A percentile compares a stretch with the other conserved stretches of the same genome.
Conservation (phyloP, 2,113 vertebrate species). For the Vulpes ferrilata region DNA sequence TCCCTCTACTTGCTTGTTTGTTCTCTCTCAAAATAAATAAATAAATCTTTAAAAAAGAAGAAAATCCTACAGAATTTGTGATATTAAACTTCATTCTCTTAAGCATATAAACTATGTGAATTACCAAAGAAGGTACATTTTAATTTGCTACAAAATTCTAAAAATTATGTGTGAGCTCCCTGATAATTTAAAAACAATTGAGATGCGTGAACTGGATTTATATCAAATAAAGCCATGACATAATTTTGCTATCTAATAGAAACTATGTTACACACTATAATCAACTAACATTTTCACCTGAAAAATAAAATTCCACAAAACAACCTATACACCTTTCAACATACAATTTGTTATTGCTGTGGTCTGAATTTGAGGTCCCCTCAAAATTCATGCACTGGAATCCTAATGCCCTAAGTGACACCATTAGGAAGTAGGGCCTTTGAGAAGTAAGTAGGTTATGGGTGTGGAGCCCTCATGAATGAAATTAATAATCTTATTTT, state of each 20-base stretch:
- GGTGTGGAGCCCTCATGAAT: background rate
- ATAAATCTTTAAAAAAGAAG: background rate
- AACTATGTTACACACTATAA: background rate
- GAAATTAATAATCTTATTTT: background rate
- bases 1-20: background rate
- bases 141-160: constrained; percentile 24
- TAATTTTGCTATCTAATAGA: constrained; percentile 33
- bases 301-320: constrained; percentile 49
- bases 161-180: constrained; percentile 2
- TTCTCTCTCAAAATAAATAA: background rate
- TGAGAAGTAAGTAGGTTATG: background rate
- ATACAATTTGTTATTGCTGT: background rate
- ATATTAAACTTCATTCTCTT: constrained; percentile 33
- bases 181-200: background rate
- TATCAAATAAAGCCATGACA: background rate
- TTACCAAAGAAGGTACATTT: background rate
- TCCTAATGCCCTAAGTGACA: background rate
- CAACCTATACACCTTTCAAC: background rate
- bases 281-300: background rate
- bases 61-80: background rate
- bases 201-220: background rate
- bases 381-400: background rate
- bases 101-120: constrained; percentile 11
- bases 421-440: background rate
- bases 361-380: background rate